A percentile compares a stretch with the other conserved stretches of the same genome.
phyloP scores from a whole-genome alignment of 2,797 vertebrate species.

The Xerus rutilus region DNA sequence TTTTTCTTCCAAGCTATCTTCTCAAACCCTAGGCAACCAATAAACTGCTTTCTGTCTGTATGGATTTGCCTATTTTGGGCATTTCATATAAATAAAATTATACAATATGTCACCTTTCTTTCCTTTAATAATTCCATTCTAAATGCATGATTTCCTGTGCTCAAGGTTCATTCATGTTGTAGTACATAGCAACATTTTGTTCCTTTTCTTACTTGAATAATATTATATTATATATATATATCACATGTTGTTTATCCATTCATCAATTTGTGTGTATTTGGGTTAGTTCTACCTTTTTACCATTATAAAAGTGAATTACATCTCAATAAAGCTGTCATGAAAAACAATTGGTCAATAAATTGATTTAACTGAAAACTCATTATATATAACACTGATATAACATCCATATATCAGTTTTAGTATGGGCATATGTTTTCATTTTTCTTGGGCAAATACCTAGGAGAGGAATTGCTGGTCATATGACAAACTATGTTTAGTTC shows the following conservation, averaged over 20 bases:
- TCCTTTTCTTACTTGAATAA: background rate
- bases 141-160: too few species aligned
- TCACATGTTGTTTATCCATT: background rate
- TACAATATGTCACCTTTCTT: background rate
- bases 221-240: background rate
- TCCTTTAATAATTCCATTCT: background rate
- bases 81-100: background rate
- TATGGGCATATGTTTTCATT: background rate
- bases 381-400: background rate
- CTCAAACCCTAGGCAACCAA: background rate
- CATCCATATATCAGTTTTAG: background rate
- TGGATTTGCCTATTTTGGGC: background rate
- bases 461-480: background rate
- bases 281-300: background rate
- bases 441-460: background rate
- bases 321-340: background rate
- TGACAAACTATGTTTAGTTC: background rate
- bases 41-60: background rate
- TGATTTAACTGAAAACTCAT: background rate
- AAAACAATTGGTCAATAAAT: background rate
- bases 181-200: background rate
- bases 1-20: background rate
- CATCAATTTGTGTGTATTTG: background rate
- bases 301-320: conserved; percentile 29
- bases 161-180: background rate